Evolutionary conservation across 2,888 invertebrate species (phyloP), one percentile per base, ranked within the genome.

Genomic region (Apamea sordens): DNA sequence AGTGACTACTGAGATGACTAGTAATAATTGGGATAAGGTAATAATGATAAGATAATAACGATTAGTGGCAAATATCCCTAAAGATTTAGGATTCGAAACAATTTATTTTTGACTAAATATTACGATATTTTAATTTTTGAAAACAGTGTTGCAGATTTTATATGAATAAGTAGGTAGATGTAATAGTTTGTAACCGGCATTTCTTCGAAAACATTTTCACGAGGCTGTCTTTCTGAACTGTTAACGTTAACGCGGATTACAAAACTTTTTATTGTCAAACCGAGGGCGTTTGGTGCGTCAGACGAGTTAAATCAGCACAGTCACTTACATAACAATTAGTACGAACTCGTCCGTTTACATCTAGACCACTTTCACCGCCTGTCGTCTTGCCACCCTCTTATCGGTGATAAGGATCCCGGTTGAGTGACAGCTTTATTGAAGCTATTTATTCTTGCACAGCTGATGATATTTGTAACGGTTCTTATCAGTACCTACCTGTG

Each of bases 251-350:
- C 73, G 13, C 61, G 50, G 47, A 71, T 89, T 81, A 77, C 84
- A 68, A 85, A 83, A 80, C 75, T 53, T 84, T 84, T 87, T 89
- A 84, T 89, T 84, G 82, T 87, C 79, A 86, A 81, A 83, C 85
- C 74, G 89, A 89, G 79, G 82, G 80, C 84, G 69, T 75, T 69
- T 67, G 72, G 73, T 78, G 76, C 76, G 75, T 84, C 76, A 73
- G 78, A 69, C 75, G 76, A 79, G 76, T 89, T 88, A 80, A 83
- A 83, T 85, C 79, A 82, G 68, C 76, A 84, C 87, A 80, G 89
- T 90, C 89, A 78, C 84, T 90, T 90, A 86, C 82, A 86, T 88
- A 89, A 90, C 87, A 90, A 89, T 89, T 87, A 89, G 82, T 80
- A 63, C 64, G 15, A 85, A 85, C 87, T 85, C 85, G 87, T 85